These are phyloP conservation scores for Galaxea fascicularis DNA, from an alignment of 92 coral and sea anemone genomes.

Conservation along the genomic window DNA sequence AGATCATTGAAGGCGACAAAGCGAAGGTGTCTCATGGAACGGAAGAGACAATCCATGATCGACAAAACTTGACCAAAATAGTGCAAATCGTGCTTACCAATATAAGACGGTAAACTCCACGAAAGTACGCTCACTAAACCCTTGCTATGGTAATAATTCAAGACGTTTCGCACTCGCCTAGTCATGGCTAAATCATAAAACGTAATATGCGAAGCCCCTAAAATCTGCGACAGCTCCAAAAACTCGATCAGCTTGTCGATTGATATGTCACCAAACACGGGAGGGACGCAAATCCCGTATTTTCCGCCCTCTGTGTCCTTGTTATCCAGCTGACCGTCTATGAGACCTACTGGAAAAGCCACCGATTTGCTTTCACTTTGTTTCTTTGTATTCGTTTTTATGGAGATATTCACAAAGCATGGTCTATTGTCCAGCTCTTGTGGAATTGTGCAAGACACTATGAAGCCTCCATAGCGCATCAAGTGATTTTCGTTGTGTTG, in stretches of 20 bases:
- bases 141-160: conserved; percentile 44
- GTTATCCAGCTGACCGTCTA: not conserved
- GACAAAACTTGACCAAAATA: conserved; percentile 67
- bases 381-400: conserved; percentile 32
- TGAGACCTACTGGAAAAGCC: conserved; percentile 50
- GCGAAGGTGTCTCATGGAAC: conserved; percentile 36
- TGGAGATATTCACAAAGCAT: conserved; percentile 38
- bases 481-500: conserved; percentile 40
- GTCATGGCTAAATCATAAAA: conserved; percentile 58
- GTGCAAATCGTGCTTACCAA: conserved; percentile 49
- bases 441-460: conserved; percentile 66
- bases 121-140: conserved; percentile 53
- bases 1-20: conserved; percentile 73
- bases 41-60: conserved; percentile 67
- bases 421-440: conserved; percentile 41
- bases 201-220: conserved; percentile 67
- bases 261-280: conserved; percentile 46
- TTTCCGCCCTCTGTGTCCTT: not conserved
- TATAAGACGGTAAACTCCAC: conserved; percentile 63
- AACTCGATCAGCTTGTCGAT: conserved; percentile 60
- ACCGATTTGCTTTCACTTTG: conserved; percentile 14
- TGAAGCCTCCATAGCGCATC: conserved; percentile 55
- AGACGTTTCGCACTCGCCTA: conserved; percentile 24
- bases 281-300: conserved; percentile 71
- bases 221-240: conserved; percentile 57